phyloP scores from a whole-genome alignment of 2,113 vertebrate species.

The Solenodon paradoxus region DNA sequence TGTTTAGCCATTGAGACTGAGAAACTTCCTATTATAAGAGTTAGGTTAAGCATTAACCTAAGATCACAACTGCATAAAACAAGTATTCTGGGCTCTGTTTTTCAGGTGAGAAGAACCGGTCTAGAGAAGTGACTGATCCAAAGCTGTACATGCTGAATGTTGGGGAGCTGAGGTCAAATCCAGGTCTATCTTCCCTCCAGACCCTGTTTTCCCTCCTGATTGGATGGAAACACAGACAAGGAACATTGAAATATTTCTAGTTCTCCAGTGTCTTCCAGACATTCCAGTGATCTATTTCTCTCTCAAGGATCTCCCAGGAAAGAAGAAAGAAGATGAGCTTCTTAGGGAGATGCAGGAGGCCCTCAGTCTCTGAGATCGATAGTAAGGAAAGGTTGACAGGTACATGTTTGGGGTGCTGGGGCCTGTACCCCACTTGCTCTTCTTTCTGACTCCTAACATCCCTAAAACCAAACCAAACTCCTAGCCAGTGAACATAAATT shows the following conservation, averaged over 20 bases:
- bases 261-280: not conserved
- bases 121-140: not conserved
- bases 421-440: not conserved
- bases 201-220: not conserved
- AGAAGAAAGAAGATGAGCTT: not conserved
- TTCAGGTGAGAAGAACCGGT: not conserved
- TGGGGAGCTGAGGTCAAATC: not conserved
- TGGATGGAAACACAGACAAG: not conserved
- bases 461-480: not conserved
- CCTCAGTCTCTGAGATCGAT: accelerated
- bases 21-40: not conserved
- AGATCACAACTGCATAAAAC: not conserved
- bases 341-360: not conserved
- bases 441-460: not conserved
- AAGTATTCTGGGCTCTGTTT: not conserved
- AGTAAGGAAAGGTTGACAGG: not conserved
- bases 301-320: not conserved
- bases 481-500: not conserved
- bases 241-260: not conserved
- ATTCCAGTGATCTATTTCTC: too few species aligned
- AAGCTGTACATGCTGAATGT: accelerated
- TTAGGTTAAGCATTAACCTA: not conserved
- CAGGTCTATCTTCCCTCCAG: not conserved
- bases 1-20: not conserved
- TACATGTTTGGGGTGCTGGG: not conserved